Base-by-base conservation (phyloP, 2,113 vertebrate genomes). In the Saguinus imperator region DNA sequence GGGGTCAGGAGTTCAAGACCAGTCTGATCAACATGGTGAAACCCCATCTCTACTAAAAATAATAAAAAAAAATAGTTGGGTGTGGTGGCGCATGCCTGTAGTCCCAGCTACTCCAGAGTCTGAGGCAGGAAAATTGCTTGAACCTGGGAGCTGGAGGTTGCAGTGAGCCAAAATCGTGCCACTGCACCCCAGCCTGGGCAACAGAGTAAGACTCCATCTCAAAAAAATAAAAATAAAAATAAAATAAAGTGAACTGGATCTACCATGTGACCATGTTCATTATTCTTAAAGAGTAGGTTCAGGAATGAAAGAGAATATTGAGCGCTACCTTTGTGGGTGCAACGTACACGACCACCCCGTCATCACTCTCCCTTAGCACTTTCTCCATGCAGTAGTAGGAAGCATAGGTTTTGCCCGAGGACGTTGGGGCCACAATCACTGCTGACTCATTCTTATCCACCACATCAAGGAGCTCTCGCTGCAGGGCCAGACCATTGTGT, bases 321-420 rank as follows among this genome's bases (percentile, higher is more conserved):
- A 72, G 18, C 3, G 20, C 55, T 97, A 99, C 98, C 98, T 98
- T 99, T 88, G 98, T 98, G 32, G 98, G 98, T 89, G 98, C 96
- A 52, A 98, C 97, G 55, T 98, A 99, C 8, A 99, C 98, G 18
- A 99, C 96, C 48, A 99, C 97, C 0, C 97, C 98, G 16, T 98
- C 98, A 8, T 98, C n/a, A 4, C 98, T 97, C 0, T 84, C 97
- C 89, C 92, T 98, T 72, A 99, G 91, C 83, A 99, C 97, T 73
- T 98, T 98, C 94, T 99, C 98, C 98, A 98, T 98, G 94, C 98
- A 99, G 75, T 98, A 98, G 94, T 98, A 98, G 8, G 98, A 99
- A 23, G 98, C 98, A 6, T 98, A 98, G 10, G 98, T 99, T 96
- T 99, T 99, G 43, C 99, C 98, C 14, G 98, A 99, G 20, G 98